Evolutionary conservation across 2,797 vertebrate genomes (phyloP), one percentile per base, ranked within the genome.

Genomic region (Siniperca obscura): DNA sequence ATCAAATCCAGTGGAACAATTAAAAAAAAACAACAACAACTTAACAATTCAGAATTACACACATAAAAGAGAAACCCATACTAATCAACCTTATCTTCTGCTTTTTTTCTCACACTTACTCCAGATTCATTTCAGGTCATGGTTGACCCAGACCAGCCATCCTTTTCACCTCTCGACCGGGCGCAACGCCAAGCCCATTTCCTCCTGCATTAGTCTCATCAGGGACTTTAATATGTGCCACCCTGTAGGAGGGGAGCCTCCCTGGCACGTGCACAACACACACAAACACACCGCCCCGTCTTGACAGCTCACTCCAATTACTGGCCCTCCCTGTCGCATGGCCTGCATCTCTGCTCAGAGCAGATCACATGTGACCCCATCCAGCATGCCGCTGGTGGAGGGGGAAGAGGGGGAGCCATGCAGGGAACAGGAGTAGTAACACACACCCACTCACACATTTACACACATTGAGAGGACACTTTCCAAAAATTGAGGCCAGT

Each of bases 241-340:
- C 92, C 94, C 94, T 90, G 89, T 30, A 86, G 93, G 94, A 95
- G 87, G 89, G 91, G 70, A 89, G 85, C 80, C 87, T 81, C 83
- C 85, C 92, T 91, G 91, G 92, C 94, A 94, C 59, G 76, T 67
- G 89, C 74, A 59, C 70, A 79, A 78, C 82, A 70, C 85, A 85
- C 81, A 73, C 62, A 83, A 38, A 85, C 86, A 86, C 70, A 64
- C 83, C 78, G 71, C 91, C 77, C 89, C 60, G 50, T 80, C 87
- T 90, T 94, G 95, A 95, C 94, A 96, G 94, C 94, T 95, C 91
- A 86, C 90, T 94, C 94, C 92, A 93, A 90, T 94, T 94, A 94
- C 90, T 87, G 81, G 80, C 89, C 85, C 83, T 87, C 84, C 69
- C 88, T 92, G 93, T 95, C 90, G 80, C 91, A 87, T 90, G 90